Evolutionary conservation across 2,113 vertebrate genomes (phyloP), one percentile per base, ranked within the genome.

Genomic region (Aspiorhynchus laticeps): DNA sequence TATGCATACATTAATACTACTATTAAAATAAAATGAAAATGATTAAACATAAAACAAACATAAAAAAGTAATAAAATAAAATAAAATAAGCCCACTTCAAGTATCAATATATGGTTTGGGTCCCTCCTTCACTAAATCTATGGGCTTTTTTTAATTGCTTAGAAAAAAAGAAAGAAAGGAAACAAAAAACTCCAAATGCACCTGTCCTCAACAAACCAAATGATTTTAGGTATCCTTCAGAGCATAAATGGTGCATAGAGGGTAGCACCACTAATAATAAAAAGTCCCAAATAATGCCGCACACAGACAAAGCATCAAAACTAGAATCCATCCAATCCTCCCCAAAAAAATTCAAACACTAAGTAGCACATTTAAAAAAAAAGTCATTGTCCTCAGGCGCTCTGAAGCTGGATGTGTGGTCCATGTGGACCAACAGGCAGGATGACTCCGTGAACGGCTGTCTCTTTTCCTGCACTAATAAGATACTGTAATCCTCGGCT

Each of bases 391-490:
- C 71, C 36, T 41, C 21, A 74, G 36, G 71, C 10, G 24, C 71
- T 41, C 36, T 74, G 36, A 74, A 74, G 38, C 33, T 31, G 73
- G n/a, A 21, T 28, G 76, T 53, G 85, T 80, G 85, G 85, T 51
- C 31, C 31, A 36, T 24, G 21, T 53, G 63, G 28, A 33, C 77
- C 65, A 43, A 33, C 74, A 46, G 38, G 28, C n/a, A 82, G 19
- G n/a, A 28, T 28, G 59, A 78, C 38, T 77, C 56, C 33, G 33
- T 63, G 71, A 76, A 75, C 71, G 24, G n/a, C 71, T 85, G 73
- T 85, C 73, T 85, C 56, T 38, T 76, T 11, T 79, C 41, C 43
- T 78, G 21, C 43, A 33, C 59, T 85, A 79, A 85, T 85, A 78
- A 79, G 75, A 85, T 79, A 36, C 43, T 36, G 59, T 82, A 82